Evolutionary conservation across 2,113 vertebrate species (phyloP), one percentile per base, ranked within the genome.

Genomic region (Haplochromis vanheusdeni): DNA sequence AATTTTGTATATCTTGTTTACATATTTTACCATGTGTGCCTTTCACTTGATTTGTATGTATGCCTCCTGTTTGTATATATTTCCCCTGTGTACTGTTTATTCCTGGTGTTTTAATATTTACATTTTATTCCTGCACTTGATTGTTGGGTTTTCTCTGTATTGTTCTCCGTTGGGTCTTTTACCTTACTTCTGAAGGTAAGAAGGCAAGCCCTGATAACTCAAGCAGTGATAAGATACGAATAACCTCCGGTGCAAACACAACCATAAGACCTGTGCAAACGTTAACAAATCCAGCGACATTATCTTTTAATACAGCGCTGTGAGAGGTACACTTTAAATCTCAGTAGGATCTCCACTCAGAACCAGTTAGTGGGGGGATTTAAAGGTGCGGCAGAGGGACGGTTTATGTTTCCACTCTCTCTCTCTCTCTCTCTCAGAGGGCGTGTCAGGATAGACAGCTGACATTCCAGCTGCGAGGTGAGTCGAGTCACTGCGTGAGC

Each of bases 381-480:
- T 92, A 83, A 92, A 94, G 92, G 91, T 88, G 90, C 56, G 26
- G 92, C 87, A 82, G 86, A 73, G 45, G 17, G 8, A 73, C 80
- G 89, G 90, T 91, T 90, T 91, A 89, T 92, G 79, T 94, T 95
- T 93, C 91, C 49, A 86, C 81, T 51, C 86, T 26, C 40, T 26
- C 68, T 45, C 65, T 70, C 23, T 77, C 65, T 73, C 21, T 47
- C 21, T 89, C 28, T 80, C 6, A 0, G 79, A 91, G 94, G 95
- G 95, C 91, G 96, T 95, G 94, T 94, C 94, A n/a, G 90, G 28
- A 93, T 52, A 94, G 93, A 96, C 95, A 96, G 95, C 94, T 95
- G 95, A 95, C 94, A 94, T 96, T 95, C 95, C 94, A 94, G 94
- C 96, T 96, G 95, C 92, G 93, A 95, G 94, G 93, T 96, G 95